Evolutionary conservation across 2,888 invertebrate species (phyloP).

Genomic region (Trisateles emortualis): DNA sequence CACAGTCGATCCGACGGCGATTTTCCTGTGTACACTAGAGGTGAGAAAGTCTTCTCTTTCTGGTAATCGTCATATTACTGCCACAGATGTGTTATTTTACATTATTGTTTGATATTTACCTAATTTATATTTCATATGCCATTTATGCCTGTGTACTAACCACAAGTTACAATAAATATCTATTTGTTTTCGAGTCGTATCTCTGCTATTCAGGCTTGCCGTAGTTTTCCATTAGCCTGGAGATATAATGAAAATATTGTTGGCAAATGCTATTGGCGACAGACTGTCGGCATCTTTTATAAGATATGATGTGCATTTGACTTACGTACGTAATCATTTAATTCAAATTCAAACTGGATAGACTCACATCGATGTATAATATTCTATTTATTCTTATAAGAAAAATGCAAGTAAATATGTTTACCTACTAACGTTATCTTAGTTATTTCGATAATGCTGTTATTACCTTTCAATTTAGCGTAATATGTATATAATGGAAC

Average conservation of each 20-base stretch:
- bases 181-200: not conserved
- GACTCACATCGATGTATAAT: not conserved
- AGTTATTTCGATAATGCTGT: not conserved
- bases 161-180: not conserved
- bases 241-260: not conserved
- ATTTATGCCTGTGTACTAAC: not conserved
- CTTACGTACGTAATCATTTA: not conserved
- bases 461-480: not conserved
- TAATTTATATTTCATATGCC: not conserved
- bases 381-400: too few relatives aligned
- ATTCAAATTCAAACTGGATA: not conserved
- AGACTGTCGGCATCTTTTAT: not conserved
- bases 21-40: constrained; percentile 93
- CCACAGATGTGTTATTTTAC: constrained; percentile 58
- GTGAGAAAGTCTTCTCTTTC: constrained; percentile 78
- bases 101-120: constrained; percentile 16
- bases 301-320: not conserved
- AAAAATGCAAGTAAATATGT: too few relatives aligned
- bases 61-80: constrained; percentile 10
- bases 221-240: constrained; percentile 15
- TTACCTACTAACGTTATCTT: too few relatives aligned
- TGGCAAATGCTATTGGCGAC: not conserved
- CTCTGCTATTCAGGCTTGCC: not conserved
- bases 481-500: too few relatives aligned
- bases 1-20: constrained; percentile 95